phyloP scores from a whole-genome alignment of 2,797 vertebrate species.

The Neomorphus geoffroyi region DNA sequence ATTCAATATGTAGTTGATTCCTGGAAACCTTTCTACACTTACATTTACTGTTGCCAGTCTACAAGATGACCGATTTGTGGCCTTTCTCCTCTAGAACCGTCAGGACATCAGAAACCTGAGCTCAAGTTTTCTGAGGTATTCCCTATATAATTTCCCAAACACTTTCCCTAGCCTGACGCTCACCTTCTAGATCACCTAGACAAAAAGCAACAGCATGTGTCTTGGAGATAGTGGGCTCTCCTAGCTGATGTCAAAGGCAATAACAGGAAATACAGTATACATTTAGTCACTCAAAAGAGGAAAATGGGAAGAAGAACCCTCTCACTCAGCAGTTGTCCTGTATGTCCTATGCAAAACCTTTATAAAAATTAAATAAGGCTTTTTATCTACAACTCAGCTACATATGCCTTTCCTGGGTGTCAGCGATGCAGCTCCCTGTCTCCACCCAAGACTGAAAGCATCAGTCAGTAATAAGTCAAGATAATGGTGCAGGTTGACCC shows the following conservation, averaged over 20 bases:
- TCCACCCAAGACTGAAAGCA: background rate
- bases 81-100: constrained; percentile 77
- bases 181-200: constrained; percentile 60
- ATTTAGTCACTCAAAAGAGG: background rate
- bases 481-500: background rate
- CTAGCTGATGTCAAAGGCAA: background rate
- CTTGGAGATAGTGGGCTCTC: background rate
- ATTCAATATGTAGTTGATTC: constrained; percentile 79
- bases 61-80: constrained; percentile 81
- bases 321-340: background rate
- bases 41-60: constrained; percentile 60
- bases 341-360: background rate
- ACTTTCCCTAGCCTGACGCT: constrained; percentile 77
- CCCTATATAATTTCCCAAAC: constrained; percentile 65
- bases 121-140: constrained; percentile 76
- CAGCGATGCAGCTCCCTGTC: background rate
- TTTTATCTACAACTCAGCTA: background rate
- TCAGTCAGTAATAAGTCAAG: background rate
- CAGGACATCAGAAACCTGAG: constrained; percentile 80
- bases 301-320: background rate
- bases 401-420: background rate
- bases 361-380: background rate
- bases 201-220: background rate
- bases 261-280: background rate
- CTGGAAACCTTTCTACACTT: constrained; percentile 72